Conservation (phyloP, 2,113 vertebrate species). For the Tauraco erythrolophus region DNA sequence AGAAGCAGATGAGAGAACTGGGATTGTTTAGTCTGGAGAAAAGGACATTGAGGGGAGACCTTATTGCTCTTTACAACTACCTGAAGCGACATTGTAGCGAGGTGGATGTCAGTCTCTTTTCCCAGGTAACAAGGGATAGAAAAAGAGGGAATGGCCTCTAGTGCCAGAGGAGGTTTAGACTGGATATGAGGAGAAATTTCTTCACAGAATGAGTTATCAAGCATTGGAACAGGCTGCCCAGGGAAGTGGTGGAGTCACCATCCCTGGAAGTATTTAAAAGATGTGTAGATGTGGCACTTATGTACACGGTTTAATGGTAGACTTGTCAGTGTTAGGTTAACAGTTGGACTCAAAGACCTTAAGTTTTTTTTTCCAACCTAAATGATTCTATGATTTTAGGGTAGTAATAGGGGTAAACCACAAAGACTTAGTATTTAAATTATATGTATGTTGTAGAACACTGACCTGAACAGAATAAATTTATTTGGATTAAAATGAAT, state of each 20-base stretch:
- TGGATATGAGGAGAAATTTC: neutral
- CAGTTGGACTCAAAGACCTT: neutral
- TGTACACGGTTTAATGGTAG: neutral
- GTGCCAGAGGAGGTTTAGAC: neutral
- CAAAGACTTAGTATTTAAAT: neutral
- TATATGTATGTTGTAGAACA: neutral
- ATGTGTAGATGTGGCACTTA: too few species aligned
- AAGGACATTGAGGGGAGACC: neutral
- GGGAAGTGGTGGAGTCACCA: neutral
- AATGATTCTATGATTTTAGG: neutral
- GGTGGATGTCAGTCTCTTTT: neutral
- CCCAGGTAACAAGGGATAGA: neutral
- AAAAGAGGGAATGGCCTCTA: neutral
- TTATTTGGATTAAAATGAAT: neutral
- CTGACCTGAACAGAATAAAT: neutral
- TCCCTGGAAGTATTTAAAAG: neutral
- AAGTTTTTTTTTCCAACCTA: neutral
- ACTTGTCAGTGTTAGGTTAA: neutral
- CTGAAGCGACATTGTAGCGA: neutral
- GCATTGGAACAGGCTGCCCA: neutral
- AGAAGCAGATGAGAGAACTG: neutral
- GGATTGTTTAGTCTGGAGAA: neutral
- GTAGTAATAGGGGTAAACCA: neutral
- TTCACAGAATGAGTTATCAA: neutral
- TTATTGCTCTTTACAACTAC: accelerated